These are phyloP conservation scores for Micronycteris hirsuta DNA, from an alignment of 2,113 vertebrate species.

Conservation along the genomic window DNA sequence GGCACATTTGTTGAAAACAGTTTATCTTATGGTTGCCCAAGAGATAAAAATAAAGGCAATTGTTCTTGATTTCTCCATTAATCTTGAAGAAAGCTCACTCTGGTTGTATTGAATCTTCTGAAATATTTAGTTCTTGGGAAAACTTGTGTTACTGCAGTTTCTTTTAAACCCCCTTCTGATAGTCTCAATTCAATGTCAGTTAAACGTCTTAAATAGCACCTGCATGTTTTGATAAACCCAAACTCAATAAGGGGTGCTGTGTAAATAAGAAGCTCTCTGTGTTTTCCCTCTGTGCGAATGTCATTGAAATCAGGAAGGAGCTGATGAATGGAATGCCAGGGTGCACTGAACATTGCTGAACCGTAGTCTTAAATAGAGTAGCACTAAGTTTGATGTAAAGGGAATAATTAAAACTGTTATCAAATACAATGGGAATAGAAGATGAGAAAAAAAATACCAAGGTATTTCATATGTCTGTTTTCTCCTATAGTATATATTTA, in stretches of 20 bases:
- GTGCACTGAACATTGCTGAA: background rate
- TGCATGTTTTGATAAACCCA: constrained; percentile 6
- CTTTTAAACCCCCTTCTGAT: background rate
- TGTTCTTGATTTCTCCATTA: constrained; percentile 34
- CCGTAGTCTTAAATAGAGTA: background rate
- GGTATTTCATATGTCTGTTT: background rate
- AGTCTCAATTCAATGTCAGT: background rate
- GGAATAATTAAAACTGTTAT: background rate
- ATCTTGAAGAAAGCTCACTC: constrained; percentile 6
- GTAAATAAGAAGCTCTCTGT: background rate
- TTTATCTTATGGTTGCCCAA: constrained; percentile 31
- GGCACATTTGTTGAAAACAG: constrained; percentile 34
- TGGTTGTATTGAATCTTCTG: constrained; percentile 16
- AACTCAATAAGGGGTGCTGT: background rate
- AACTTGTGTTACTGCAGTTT: background rate
- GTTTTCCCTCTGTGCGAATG: background rate
- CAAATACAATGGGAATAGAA: background rate
- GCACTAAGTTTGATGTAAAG: background rate
- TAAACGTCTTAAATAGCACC: background rate
- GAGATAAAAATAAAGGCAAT: constrained; percentile 36
- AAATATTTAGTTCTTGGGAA: constrained; percentile 44
- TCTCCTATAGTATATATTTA: background rate
- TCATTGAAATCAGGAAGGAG: background rate
- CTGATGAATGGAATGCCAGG: background rate
- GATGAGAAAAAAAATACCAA: background rate